Evolutionary conservation across 2,888 invertebrate species (phyloP).

Genomic region (Reticulitermes lucifugus): DNA sequence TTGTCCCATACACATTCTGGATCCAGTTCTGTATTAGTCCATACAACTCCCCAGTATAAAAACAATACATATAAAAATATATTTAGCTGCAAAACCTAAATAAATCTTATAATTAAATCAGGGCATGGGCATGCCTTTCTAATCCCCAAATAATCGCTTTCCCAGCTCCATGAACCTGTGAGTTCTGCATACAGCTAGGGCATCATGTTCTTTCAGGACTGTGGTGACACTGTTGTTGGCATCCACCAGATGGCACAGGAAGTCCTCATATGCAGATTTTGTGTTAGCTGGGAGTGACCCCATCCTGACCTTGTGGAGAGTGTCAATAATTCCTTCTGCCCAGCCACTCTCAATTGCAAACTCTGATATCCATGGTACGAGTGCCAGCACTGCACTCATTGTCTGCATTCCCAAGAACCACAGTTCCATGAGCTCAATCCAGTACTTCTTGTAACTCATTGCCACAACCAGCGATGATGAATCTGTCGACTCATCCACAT

Average conservation of each 20-base stretch:
- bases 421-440: slow-evolving; percentile 90
- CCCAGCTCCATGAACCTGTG: slow-evolving; percentile 91
- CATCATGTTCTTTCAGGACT: slow-evolving; percentile 85
- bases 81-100: slow-evolving; percentile 14
- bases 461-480: slow-evolving; percentile 85
- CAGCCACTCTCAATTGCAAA: slow-evolving; percentile 95
- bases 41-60: slow-evolving; percentile 28
- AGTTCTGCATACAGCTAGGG: slow-evolving; percentile 84
- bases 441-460: slow-evolving; percentile 86
- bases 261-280: slow-evolving; percentile 91
- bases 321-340: slow-evolving; percentile 88
- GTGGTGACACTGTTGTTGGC: slow-evolving; percentile 80
- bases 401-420: slow-evolving; percentile 97
- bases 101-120: neutral
- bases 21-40: slow-evolving; percentile 26
- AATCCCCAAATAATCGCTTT: slow-evolving; percentile 89
- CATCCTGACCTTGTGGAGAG: slow-evolving; percentile 84
- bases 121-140: slow-evolving; percentile 59
- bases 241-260: slow-evolving; percentile 85
- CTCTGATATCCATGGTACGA: slow-evolving; percentile 90
- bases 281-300: slow-evolving; percentile 86
- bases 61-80: slow-evolving; percentile 40
- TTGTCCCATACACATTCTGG: slow-evolving; percentile 15
- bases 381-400: slow-evolving; percentile 82
- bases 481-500: slow-evolving; percentile 88